Conservation (phyloP, 2,113 vertebrate genomes). For the Mola mola region DNA sequence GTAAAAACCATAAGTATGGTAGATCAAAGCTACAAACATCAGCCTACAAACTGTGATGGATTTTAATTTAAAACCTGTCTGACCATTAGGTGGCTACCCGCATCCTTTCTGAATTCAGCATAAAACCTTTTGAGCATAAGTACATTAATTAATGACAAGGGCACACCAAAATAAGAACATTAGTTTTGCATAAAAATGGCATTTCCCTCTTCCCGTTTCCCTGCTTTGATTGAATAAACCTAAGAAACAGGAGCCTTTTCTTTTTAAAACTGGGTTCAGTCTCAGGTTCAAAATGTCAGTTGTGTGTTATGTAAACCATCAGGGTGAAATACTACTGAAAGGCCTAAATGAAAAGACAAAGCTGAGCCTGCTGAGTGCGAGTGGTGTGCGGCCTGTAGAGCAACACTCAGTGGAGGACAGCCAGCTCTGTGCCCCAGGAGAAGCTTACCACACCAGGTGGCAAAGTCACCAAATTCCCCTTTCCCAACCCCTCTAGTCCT, state of each 20-base stretch:
- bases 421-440: slow-evolving; percentile 42
- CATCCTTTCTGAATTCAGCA: neutral
- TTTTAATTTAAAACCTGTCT: neutral
- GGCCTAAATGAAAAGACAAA: slow-evolving; percentile 29
- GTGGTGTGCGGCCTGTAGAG: slow-evolving; percentile 40
- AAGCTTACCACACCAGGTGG: slow-evolving; percentile 52
- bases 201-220: neutral
- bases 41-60: neutral
- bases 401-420: slow-evolving; percentile 39
- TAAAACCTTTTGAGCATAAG: neutral
- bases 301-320: slow-evolving; percentile 29
- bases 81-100: too few relatives aligned
- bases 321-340: slow-evolving; percentile 41
- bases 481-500: slow-evolving; percentile 29
- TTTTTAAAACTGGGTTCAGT: slow-evolving; percentile 18
- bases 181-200: neutral
- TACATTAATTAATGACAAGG: neutral
- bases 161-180: neutral
- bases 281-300: slow-evolving; percentile 16
- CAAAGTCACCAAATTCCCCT: slow-evolving; percentile 64
- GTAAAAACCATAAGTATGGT: too few relatives aligned
- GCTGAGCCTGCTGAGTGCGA: slow-evolving; percentile 15
- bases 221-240: neutral
- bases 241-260: neutral
- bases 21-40: too few relatives aligned